phyloP scores from a whole-genome alignment of 1,140 invertebrate genomes.

The Heliconius melpomene region DNA sequence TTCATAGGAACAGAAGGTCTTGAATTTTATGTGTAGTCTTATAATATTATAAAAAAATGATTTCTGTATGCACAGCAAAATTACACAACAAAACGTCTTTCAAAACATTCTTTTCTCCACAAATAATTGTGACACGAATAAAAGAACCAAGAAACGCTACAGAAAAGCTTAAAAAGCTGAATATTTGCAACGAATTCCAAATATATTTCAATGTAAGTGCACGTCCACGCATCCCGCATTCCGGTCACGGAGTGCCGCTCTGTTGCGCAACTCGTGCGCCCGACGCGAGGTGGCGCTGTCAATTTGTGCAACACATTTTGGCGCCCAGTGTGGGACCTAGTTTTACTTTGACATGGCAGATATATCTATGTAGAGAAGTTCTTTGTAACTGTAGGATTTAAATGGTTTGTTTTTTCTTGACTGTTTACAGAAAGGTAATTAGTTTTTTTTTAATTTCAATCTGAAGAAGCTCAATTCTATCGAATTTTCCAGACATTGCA shows the following conservation, averaged over 20 bases:
- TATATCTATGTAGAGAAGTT: neutral
- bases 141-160: neutral
- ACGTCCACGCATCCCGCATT: conserved; percentile 61
- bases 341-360: conserved; percentile 23
- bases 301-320: conserved; percentile 66
- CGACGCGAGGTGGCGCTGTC: conserved; percentile 66
- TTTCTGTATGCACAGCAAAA: no score
- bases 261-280: conserved; percentile 48
- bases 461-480: no score
- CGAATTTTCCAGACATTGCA: no score
- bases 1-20: no score
- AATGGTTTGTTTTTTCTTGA: neutral
- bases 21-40: no score
- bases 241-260: conserved; percentile 64
- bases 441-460: no score
- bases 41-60: no score
- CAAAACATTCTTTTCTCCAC: neutral
- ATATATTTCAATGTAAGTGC: conserved; percentile 55
- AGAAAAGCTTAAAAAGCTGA: conserved; percentile 23
- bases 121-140: neutral
- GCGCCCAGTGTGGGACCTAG: conserved; percentile 61
- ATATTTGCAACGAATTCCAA: conserved; percentile 40
- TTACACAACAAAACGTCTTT: neutral
- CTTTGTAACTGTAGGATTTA: neutral
- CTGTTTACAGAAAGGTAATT: neutral